Base-by-base conservation (phyloP, 64 coral and sea anemone species). In the Montipora sp. region DNA sequence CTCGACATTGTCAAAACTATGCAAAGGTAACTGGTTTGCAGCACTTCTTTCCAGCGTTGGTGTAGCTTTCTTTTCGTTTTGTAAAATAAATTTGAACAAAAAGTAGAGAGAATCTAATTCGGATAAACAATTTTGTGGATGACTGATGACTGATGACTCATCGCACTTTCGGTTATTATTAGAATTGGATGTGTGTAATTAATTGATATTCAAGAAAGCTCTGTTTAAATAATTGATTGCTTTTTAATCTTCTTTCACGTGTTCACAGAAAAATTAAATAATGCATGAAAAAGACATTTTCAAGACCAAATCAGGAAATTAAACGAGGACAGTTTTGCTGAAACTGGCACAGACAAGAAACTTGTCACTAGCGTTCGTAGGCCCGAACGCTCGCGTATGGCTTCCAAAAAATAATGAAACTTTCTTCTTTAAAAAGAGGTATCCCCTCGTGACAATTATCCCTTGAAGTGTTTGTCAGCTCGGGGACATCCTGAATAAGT, bases 241-340 rank as follows among this genome's bases (percentile, higher is more conserved):
- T 22, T 22, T 5, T 71, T 71, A 23, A 71, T 72, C 71, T 48
- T 51, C 3, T 2, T 19, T 59, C 27, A 70, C 65, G 19, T 85
- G 65, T 85, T 71, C 18, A 71, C 82, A 47, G 67, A 47, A 66
- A 66, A 4, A 4, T 14, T 85, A 20, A 85, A 71, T 85, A 71
- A 85, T 85, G 82, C 44, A 85, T 85, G 65, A 51, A 21, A 18
- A 16, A 45, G 65, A 5, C 18, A 19, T 18, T 72, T 85, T 71
- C 18, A 85, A 50, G 82, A 69, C 82, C 71, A 71, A 71, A 85
- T 85, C 82, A 20, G 82, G 82, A 85, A 72, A 85, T 45, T n/a
- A 3, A 47, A 0, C 20, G 19, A 18, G 61, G 15, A 14, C 61
- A 66, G 4, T 21, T 22, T 71, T 71, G 3, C 20, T 15, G 68